These are phyloP conservation scores for Squalus acanthias DNA, from an alignment of 2,797 vertebrate species.

Conservation along the genomic window DNA sequence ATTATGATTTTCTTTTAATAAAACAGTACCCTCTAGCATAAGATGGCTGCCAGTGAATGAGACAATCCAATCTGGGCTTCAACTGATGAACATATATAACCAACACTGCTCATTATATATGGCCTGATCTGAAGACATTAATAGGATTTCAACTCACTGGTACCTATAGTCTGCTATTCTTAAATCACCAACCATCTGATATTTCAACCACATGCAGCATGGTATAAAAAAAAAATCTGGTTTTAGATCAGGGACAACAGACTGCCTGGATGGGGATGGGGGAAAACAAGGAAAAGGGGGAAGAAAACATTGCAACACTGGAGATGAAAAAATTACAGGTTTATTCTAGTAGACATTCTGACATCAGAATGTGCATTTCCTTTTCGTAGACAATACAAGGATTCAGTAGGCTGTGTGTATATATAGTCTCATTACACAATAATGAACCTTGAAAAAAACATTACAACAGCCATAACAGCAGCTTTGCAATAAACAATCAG, in stretches of 20 bases:
- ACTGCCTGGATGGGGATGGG: neutral
- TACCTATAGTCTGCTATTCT: neutral
- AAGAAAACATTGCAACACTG: neutral
- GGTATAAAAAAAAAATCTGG: neutral
- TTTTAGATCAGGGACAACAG: slow-evolving; percentile 4
- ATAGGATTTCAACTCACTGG: slow-evolving; percentile 1
- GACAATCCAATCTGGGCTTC: neutral
- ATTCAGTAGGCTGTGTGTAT: slow-evolving; percentile 29
- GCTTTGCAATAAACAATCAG: slow-evolving; percentile 31
- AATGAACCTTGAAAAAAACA: neutral
- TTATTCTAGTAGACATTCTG: slow-evolving; percentile 33
- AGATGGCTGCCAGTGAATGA: neutral
- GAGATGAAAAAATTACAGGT: slow-evolving; percentile 18
- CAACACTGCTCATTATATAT: neutral
- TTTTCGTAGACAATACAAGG: slow-evolving; percentile 34
- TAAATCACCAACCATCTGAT: neutral
- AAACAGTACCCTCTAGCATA: neutral
- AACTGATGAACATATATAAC: neutral
- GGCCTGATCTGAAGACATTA: no score
- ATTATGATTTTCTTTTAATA: neutral
- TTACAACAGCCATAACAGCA: slow-evolving; percentile 25
- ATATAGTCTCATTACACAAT: slow-evolving; percentile 32
- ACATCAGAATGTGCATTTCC: slow-evolving; percentile 23
- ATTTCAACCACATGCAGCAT: neutral
- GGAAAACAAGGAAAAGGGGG: neutral